Evolutionary conservation across 2,113 vertebrate genomes (phyloP).

Genomic region (Oncorhynchus masou): DNA sequence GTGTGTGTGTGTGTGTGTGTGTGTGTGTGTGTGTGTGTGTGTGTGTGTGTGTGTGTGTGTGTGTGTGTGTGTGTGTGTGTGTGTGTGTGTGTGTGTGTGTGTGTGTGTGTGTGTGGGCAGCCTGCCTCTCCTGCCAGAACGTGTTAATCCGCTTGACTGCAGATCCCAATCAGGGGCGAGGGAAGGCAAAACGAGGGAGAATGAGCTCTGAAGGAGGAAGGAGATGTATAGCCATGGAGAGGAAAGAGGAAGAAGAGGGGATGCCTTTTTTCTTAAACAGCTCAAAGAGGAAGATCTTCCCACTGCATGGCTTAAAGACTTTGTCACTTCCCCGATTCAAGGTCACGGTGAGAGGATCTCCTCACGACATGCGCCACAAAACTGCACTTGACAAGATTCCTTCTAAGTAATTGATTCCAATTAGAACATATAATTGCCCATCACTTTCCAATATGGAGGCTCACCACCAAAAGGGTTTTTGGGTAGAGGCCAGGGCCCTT

Average conservation of each 20-base stretch:
- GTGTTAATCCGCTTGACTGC: constrained; percentile 78
- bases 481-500: not conserved
- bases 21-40: constrained; percentile 35
- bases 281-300: constrained; percentile 36
- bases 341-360: constrained; percentile 2
- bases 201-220: not conserved
- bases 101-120: constrained; percentile 42
- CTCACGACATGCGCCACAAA: not conserved
- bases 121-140: constrained; percentile 74
- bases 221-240: not conserved
- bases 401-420: constrained; percentile 9
- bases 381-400: constrained; percentile 16
- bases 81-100: constrained; percentile 33
- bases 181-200: constrained; percentile 22
- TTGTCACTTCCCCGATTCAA: constrained; percentile 21
- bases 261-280: constrained; percentile 45
- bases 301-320: constrained; percentile 36
- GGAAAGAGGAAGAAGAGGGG: constrained; percentile 27
- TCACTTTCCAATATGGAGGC: not conserved
- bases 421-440: constrained; percentile 3
- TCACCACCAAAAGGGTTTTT: not conserved
- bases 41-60: constrained; percentile 36
- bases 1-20: constrained; percentile 38
- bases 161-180: constrained; percentile 74
- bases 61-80: constrained; percentile 38